Evolutionary conservation across 2,888 invertebrate species (phyloP), one percentile per base, ranked within the genome.

Genomic region (Taphrorychus bicolor): DNA sequence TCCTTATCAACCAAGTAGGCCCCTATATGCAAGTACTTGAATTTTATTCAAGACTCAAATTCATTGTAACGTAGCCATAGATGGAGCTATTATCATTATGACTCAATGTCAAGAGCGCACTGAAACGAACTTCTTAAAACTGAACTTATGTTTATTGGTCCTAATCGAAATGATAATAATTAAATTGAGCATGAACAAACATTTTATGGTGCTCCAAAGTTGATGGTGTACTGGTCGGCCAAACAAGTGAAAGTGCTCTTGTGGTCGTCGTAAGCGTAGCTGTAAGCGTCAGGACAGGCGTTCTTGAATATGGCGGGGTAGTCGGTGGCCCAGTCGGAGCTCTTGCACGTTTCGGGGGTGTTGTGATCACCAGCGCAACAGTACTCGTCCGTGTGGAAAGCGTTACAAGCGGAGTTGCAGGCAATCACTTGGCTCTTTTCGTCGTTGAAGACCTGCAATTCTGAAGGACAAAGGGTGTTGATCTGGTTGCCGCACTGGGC

Each of bases 231-330:
- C 18, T 73, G 70, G 9, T 71, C 58, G 17, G 80, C 77, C 17
- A 70, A 68, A 59, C 86, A 86, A 45, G 83, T 84, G 73, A 83
- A 85, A 0, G 83, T 83, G 72, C 83, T 84, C 57, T 82, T 81
- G 32, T 77, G 73, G 71, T 86, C 85, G 76, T 86, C 86, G 71
- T 85, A 85, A 14, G 85, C 84, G 71, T 85, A 86, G 65, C 83
- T 83, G 77, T 85, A 85, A 7, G 85, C 85, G 61, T 83, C 82
- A 1, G 86, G 85, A 72, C 86, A 86, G 9, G 79, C 76, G 0
- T 74, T 67, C 72, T 85, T 85, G 77, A 85, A 84, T 59, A 79
- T 80, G 59, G 42, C 66, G 0, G 84, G 82, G 71, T 83, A 84
- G 63, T 82, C 71, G 41, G 73, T 70, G 0, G 80, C 76, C 82